Base-by-base conservation (phyloP, 2,797 vertebrate genomes). In the Helicolenus hilgendorfi region DNA sequence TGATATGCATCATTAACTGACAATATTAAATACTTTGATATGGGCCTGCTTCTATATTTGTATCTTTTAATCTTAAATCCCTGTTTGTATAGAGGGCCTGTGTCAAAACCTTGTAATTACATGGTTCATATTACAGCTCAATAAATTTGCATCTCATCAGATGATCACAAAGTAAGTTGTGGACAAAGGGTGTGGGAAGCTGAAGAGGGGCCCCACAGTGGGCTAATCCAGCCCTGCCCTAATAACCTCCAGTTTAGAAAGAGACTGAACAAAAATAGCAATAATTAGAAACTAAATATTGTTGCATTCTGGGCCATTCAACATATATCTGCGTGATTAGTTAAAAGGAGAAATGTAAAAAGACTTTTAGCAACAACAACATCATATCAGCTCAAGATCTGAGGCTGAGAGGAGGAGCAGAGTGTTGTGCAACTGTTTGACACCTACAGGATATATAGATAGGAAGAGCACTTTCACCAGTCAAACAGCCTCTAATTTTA, bases 371-470 rank as follows among this genome's bases (percentile, higher is more conserved):
- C 65, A 60, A n/a, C 2, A 8, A 1, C 1, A 33, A 10, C 29
- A 38, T 7, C 29, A 29, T 11, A 64, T 78, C 2, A 55, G 33
- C 7, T 0, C 3, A 27, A 67, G n/a, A 81, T 70, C 63, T 78
- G 33, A 11, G 65, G 11, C 7, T 15, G 45, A 14, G 8, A 29
- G 27, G 41, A 5, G 26, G 10, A 3, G 9, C 3, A 41, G 14
- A 41, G 38, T 15, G 13, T 85, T 89, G 73, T 58, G 75, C 55
- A 92, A 89, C 2, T 53, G 64, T 80, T 87, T 87, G 76, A 86
- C 85, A 71, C 76, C 5, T 35, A 67, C 1, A 71, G 9, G 62
- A 85, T 20, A 53, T 64, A 70, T 10, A 31, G 15, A 0, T 4
- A 2, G 2, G 3, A 68, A 59, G 5, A 72, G 26, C 68, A 86